Conservation (phyloP, 2,113 vertebrate genomes). For the Cyphotilapia sp. region DNA sequence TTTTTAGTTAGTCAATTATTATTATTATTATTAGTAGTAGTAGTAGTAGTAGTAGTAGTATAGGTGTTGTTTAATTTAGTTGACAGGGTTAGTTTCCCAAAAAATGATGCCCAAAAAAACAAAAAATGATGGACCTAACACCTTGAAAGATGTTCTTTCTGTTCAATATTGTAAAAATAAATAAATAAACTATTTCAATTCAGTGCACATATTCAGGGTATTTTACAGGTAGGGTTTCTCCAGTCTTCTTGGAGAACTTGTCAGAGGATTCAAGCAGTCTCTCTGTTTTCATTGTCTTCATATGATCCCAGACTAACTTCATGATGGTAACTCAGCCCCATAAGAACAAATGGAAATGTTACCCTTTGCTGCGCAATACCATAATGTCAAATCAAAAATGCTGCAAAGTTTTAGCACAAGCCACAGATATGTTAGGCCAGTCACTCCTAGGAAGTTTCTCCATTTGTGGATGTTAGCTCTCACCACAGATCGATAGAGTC, state of each 20-base stretch:
- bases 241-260: neutral
- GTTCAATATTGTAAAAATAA: neutral
- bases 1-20: neutral
- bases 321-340: neutral
- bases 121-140: neutral
- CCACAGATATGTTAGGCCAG: neutral
- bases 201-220: neutral
- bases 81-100: neutral
- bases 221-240: neutral
- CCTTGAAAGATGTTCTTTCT: neutral
- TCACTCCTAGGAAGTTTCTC: neutral
- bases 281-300: neutral
- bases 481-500: neutral
- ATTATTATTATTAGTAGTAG: accelerated
- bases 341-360: neutral
- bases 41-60: neutral
- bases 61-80: neutral
- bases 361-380: neutral
- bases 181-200: neutral
- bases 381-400: neutral
- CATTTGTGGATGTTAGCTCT: neutral
- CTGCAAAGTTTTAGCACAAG: neutral
- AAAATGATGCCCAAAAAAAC: neutral
- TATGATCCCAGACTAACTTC: neutral
- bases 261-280: neutral